Evolutionary conservation across 2,797 vertebrate genomes (phyloP), one percentile per base, ranked within the genome.

Genomic region (Propithecus perrieri): DNA sequence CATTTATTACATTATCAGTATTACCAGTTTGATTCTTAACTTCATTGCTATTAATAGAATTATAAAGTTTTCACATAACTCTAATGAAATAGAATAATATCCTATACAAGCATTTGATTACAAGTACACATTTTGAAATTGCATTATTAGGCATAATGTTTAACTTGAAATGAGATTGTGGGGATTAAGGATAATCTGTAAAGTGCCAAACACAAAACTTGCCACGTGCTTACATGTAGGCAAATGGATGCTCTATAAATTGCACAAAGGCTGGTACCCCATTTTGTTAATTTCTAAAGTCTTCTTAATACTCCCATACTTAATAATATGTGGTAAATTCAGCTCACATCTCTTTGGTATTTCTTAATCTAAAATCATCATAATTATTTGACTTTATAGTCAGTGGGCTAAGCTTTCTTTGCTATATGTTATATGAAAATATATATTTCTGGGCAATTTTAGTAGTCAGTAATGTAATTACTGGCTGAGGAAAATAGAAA

Each of bases 121-220:
- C 18, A 91, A 95, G 59, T 59, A 28, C n/a, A 93, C 33, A 75
- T 53, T 69, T 85, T 88, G 33, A 38, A 74, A 80, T 86, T 92
- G 7, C 43, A 63, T 95, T 30, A 67, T 78, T 89, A 78, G 10
- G 7, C 33, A 79, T 88, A 38, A 76, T 59, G 63, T 85, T 84
- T 61, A 61, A 30, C 18, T 50, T 59, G 20, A 93, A 80, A 41
- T 41, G 20, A 53, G 13, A 92, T 13, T 53, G 2, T 78, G 17
- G 43, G 4, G 8, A 59, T 72, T 72, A 38, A 38, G 0, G 28
- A n/a, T 22, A 81, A 85, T 38, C 5, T 72, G 10, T 30, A 72
- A 84, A 85, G 10, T 46, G 20, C 3, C 55, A 69, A 61, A 17
- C 8, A 94, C 30, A 59, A 87, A 72, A 61, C 14, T 35, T 30